Evolutionary conservation across 2,797 vertebrate genomes (phyloP), one percentile per base, ranked within the genome.

Genomic region (Girardinus metallicus): DNA sequence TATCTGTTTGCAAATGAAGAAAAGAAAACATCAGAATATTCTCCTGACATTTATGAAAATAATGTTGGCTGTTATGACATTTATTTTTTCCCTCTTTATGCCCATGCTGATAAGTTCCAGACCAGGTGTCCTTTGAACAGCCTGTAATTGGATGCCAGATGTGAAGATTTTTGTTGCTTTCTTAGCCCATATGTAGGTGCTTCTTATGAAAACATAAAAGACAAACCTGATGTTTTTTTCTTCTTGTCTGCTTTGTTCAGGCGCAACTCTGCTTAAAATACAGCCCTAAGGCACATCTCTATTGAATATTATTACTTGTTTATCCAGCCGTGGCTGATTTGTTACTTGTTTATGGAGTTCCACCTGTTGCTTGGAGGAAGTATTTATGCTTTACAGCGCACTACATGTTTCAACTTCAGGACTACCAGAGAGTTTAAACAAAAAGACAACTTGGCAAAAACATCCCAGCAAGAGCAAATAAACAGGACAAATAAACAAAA

Each of bases 391-490:
- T 29, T 41, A 78, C 47, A 83, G 66, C 75, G 26, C 34, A 34
- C 26, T 41, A 49, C 12, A 49, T 13, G 2, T 79, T 51, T 41
- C n/a, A 75, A 87, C 79, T 51, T 0, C 78, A 85, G 86, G 64
- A 80, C 83, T 46, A 84, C 79, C 74, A 76, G 70, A 74, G 55
- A 75, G 80, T 81, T 39, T 70, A 87, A 93, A 88, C 64, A 75
- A n/a, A 70, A 51, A 5, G 13, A 47, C n/a, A 60, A 73, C 49
- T 66, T 68, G 26, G 3, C 7, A 74, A 80, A 87, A 93, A 75
- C 64, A 72, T 77, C 44, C 43, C 73, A 83, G 85, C 74, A 79
- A 76, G 11, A 73, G 31, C 3, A 21, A 39, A 76, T 79, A 53
- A 77, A 26, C 6, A 23, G 46, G 31, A 70, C 36, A 74, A 74